Evolutionary conservation across 2,888 invertebrate species (phyloP).

Genomic region (Thalpophila matura): DNA sequence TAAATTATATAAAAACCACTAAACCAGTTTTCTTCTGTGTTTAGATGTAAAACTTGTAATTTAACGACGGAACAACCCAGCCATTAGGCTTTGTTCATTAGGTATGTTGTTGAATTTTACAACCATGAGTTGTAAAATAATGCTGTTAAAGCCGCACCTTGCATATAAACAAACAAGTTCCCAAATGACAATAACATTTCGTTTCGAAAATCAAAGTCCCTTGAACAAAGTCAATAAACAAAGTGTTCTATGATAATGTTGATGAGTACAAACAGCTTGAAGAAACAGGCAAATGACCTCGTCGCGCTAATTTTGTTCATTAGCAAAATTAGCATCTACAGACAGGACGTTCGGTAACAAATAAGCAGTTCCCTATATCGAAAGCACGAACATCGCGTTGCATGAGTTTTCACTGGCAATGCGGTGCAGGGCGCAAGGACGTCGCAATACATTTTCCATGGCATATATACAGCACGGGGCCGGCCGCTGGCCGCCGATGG

Average conservation of each 20-base stretch:
- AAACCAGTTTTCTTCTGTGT: neutral
- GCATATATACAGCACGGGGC: constrained; percentile 73
- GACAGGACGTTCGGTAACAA: constrained; percentile 37
- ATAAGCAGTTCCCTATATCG: constrained; percentile 45
- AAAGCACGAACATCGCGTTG: constrained; percentile 37
- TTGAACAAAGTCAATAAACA: constrained; percentile 44
- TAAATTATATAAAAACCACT: constrained; percentile 4
- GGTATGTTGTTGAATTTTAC: constrained; percentile 27
- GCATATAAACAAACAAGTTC: constrained; percentile 30
- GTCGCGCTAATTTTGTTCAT: constrained; percentile 55
- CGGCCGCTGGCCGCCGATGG: constrained; percentile 78
- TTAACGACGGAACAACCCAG: constrained; percentile 13
- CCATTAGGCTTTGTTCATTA: constrained; percentile 10
- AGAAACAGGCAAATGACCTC: constrained; percentile 59
- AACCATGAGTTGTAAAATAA: constrained; percentile 24
- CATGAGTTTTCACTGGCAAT: constrained; percentile 66
- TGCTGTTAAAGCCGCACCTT: constrained; percentile 22
- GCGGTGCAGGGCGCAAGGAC: constrained; percentile 76
- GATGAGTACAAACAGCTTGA: constrained; percentile 44
- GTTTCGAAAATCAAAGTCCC: constrained; percentile 24
- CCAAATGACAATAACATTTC: constrained; percentile 12
- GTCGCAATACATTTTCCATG: constrained; percentile 78
- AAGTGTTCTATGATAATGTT: constrained; percentile 33
- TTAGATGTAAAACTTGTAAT: constrained; percentile 3
- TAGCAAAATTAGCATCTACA: constrained; percentile 44